Base-by-base conservation (phyloP, 2,888 invertebrate genomes). In the Ischnus inquisitorius region DNA sequence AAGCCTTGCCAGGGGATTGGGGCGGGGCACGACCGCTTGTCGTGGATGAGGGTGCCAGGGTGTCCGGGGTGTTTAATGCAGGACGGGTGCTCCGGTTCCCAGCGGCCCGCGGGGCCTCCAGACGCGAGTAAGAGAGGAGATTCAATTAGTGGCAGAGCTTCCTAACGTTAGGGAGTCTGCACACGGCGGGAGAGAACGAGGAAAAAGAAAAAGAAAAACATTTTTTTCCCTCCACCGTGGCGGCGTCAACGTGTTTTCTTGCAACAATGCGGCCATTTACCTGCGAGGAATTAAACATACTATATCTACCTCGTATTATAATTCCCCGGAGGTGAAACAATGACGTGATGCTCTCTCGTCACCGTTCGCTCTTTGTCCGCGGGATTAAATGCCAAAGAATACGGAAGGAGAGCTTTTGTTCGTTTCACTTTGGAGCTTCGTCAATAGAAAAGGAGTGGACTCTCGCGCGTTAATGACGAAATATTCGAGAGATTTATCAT, bases 111-210 rank as follows among this genome's bases (percentile, higher is more conserved):
- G 90, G 92, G 91, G 90, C 90, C 89, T 91, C 88, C 90, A 92
- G 90, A 91, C 92, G 90, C 92, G 91, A 92, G 91, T 92, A 92
- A 92, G 92, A 92, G 93, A 93, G 92, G 92, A 92, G 93, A 93
- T 93, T 93, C 92, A 93, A 93, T 93, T 93, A 93, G 92, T 89
- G 92, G 92, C 92, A 92, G 92, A 93, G 93, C 93, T 93, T 93
- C 92, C 91, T 91, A 92, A 92, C 92, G 90, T 92, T 92, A 92
- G 92, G 92, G 92, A 90, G 90, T 89, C 91, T 92, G 89, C 91
- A 91, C 92, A 92, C 92, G 89, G 87, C 85, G 69, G 41, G 48
- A 34, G 64, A 68, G 65, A 76, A 65, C 46, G 71, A 75, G 43
- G 41, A 74, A 79, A 75, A 68, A 65, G 48, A 71, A 43, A 60